Conservation (phyloP, 2,113 vertebrate species). For the Pampusana beccarii region DNA sequence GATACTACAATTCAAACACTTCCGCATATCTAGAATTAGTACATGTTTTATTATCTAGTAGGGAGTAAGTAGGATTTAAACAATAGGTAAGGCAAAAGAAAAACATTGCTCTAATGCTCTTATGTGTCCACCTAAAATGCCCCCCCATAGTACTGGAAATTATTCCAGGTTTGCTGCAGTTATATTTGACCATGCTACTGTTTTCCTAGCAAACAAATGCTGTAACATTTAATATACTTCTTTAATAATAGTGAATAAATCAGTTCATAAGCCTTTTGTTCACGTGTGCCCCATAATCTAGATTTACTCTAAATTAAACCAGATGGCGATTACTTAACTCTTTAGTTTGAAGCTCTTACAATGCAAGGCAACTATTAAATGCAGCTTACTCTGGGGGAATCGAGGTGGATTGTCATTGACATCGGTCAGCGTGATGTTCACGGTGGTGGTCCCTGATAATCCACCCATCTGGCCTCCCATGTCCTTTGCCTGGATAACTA, state of each 20-base stretch:
- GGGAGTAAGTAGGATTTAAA: conserved; percentile 2
- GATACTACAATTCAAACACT: background rate
- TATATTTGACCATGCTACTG: background rate
- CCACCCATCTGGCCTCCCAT: conserved; percentile 88
- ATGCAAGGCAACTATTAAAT: conserved; percentile 18
- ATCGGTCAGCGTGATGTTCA: conserved; percentile 83
- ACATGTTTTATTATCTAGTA: conserved; percentile 4
- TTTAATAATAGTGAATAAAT: conserved; percentile 48
- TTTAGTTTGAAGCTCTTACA: conserved; percentile 10
- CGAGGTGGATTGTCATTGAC: conserved; percentile 85
- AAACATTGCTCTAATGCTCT: conserved; percentile 36
- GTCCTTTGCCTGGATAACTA: conserved; percentile 84
- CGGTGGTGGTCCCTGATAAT: conserved; percentile 80
- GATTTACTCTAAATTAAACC: conserved; percentile 63
- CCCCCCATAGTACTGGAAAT: background rate
- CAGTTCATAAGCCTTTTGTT: conserved; percentile 45
- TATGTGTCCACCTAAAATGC: background rate
- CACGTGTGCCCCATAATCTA: conserved; percentile 44
- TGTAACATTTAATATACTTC: conserved; percentile 44
- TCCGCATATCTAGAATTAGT: background rate
- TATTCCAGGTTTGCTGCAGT: background rate
- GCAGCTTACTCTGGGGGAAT: conserved; percentile 82
- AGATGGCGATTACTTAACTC: conserved; percentile 49
- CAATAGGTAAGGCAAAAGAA: background rate
- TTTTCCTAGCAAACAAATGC: background rate